Percentiles rank a stretch among this genome's conserved stretches.
phyloP scores from a whole-genome alignment of 1,140 invertebrate genomes.

The Drosophila bipectinata region DNA sequence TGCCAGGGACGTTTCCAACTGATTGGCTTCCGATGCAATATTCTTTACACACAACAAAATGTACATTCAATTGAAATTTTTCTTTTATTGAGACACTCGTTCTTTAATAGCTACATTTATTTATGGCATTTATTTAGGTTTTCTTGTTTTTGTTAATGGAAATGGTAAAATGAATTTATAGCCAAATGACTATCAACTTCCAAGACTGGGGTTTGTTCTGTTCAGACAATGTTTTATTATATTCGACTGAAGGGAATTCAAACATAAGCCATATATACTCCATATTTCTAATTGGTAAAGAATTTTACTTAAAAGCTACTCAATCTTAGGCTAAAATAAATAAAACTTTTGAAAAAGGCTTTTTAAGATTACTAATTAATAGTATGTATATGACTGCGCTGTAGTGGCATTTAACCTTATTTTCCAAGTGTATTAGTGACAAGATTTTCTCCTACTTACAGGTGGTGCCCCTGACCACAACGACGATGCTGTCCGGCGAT shows the following conservation, averaged over 20 bases:
- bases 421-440: conserved; percentile 1
- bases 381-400: too few relatives aligned
- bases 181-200: not conserved
- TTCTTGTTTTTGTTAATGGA: not conserved
- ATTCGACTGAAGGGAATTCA: not conserved
- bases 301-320: not conserved
- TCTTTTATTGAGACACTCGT: not conserved
- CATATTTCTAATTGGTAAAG: not conserved
- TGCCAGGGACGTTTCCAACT: conserved; percentile 5
- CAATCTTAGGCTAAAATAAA: not conserved
- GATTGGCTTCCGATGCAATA: conserved; percentile 11
- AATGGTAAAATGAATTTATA: not conserved
- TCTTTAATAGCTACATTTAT: not conserved
- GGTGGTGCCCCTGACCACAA: conserved; percentile 49
- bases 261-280: not conserved
- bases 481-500: conserved; percentile 60
- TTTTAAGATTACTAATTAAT: too few relatives aligned
- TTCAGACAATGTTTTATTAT: not conserved
- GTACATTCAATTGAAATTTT: not conserved
- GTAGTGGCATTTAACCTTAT: too few relatives aligned
- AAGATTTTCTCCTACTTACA: conserved; percentile 21
- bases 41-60: not conserved
- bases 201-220: too few relatives aligned
- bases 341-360: not conserved
- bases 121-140: not conserved